Conservation (phyloP, 2,888 invertebrate genomes). For the Cephus pygmeus region DNA sequence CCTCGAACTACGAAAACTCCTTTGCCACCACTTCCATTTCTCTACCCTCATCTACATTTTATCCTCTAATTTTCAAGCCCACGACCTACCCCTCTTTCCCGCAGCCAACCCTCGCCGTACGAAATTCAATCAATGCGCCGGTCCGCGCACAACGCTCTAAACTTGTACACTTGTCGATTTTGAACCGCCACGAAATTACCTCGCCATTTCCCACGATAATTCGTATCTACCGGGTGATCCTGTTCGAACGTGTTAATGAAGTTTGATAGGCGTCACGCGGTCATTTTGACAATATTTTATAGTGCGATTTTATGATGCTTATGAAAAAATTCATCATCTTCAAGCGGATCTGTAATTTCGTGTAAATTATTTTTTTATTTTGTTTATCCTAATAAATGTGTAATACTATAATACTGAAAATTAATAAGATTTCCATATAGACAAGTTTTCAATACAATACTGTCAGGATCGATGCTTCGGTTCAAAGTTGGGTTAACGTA, state of each 20-base stretch:
- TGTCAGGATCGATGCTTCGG: neutral
- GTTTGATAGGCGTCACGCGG: neutral
- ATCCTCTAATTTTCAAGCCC: neutral
- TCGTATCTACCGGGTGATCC: neutral
- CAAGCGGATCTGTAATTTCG: neutral
- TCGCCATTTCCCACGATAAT: neutral
- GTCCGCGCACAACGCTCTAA: constrained; percentile 16
- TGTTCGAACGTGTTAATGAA: neutral
- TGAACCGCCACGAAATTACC: neutral
- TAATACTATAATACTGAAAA: neutral
- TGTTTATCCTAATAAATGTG: neutral
- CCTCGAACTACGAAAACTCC: neutral
- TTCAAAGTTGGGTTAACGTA: neutral
- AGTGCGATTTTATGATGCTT: neutral
- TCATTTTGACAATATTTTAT: neutral
- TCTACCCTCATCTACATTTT: neutral
- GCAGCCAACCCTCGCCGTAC: constrained; percentile 29
- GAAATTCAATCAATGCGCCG: constrained; percentile 53
- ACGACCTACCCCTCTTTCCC: constrained; percentile 22
- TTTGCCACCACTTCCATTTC: neutral
- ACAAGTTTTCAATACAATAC: neutral
- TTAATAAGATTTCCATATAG: neutral
- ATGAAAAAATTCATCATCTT: neutral
- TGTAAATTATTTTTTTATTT: neutral
- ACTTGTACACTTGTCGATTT: constrained; percentile 19